phyloP scores from a whole-genome alignment of 2,113 vertebrate genomes.

The Tauraco erythrolophus region DNA sequence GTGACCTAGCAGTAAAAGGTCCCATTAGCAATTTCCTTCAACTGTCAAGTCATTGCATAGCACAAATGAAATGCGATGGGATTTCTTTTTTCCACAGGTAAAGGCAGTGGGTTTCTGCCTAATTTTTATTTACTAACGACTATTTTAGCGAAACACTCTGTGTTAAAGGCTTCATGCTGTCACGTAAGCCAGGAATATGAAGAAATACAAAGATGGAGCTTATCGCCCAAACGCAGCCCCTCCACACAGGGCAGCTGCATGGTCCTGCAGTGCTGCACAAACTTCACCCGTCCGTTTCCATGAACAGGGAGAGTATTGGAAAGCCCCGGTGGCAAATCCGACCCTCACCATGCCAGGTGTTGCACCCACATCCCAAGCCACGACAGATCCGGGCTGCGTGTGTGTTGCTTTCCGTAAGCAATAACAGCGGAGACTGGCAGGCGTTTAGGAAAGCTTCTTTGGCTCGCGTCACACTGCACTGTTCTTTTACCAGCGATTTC shows the following conservation, averaged over 20 bases:
- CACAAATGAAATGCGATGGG: neutral
- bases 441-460: neutral
- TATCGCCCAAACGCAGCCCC: neutral
- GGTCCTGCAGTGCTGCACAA: fast-evolving
- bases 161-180: neutral
- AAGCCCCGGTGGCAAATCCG: neutral
- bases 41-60: slow-evolving; percentile 7
- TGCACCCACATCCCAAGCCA: neutral
- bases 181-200: fast-evolving
- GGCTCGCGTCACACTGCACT: neutral
- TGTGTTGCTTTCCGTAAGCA: neutral
- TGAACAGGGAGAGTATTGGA: fast-evolving
- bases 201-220: fast-evolving
- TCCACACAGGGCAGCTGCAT: fast-evolving
- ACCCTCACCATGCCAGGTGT: neutral
- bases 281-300: neutral
- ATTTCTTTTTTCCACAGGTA: neutral
- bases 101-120: neutral
- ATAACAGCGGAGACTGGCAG: neutral
- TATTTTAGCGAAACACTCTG: neutral
- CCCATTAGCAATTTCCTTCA: slow-evolving; percentile 67
- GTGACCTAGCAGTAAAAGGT: slow-evolving; percentile 67
- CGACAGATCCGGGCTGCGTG: fast-evolving
- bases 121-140: neutral
- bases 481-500: slow-evolving; percentile 34